Conservation (phyloP, 2,113 vertebrate species). For the Sciurus niger region DNA sequence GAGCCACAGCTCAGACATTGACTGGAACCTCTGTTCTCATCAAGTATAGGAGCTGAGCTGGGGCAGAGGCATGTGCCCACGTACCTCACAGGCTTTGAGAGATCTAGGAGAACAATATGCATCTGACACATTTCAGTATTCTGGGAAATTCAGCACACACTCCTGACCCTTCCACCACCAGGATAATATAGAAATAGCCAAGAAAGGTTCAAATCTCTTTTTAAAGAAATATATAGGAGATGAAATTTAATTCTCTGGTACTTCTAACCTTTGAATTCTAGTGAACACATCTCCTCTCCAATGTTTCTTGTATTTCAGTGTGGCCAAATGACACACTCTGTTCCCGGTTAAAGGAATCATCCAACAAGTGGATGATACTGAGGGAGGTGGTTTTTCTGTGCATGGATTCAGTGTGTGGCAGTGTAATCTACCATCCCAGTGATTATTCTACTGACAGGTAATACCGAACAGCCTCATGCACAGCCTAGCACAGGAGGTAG, state of each 20-base stretch:
- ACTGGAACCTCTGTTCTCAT: neutral
- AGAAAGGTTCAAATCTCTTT: constrained; percentile 7
- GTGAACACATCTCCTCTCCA: neutral
- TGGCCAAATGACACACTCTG: neutral
- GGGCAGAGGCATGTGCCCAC: neutral
- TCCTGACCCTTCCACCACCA: too few relatives aligned
- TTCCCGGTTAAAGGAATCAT: neutral
- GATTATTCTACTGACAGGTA: neutral
- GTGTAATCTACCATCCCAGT: too few relatives aligned
- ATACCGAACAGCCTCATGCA: neutral
- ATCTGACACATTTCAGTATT: neutral
- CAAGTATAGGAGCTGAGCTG: neutral
- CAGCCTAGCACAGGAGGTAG: neutral
- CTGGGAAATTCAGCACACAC: neutral
- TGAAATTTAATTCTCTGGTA: neutral
- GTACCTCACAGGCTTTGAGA: neutral
- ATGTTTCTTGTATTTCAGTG: neutral
- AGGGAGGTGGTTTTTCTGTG: neutral
- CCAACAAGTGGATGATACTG: neutral
- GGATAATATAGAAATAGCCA: constrained; percentile 28
- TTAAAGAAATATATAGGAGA: neutral
- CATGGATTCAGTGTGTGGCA: neutral
- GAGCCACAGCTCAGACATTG: neutral
- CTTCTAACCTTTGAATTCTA: constrained; percentile 46
- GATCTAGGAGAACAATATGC: neutral